A percentile compares a stretch with the other conserved stretches of the same genome.
Evolutionary conservation across 2,888 invertebrate species (phyloP).

Genomic region (Diploptera punctata): DNA sequence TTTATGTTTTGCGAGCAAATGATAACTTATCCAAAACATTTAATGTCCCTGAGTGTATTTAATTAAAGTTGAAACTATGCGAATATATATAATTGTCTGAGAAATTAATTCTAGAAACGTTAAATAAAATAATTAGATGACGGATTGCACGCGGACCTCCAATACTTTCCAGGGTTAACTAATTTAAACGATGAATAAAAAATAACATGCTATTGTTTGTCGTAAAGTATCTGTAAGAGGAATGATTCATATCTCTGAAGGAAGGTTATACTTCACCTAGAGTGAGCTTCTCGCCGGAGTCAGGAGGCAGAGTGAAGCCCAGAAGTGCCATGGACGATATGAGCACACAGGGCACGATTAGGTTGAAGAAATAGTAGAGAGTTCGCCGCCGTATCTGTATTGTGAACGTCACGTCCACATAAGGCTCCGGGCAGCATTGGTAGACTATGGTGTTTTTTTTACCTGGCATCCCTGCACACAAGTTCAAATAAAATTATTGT

Average conservation of each 20-base stretch:
- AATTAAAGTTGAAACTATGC: too few species aligned
- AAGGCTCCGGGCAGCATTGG: conserved; percentile 93
- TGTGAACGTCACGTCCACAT: conserved; percentile 95
- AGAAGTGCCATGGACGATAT: conserved; percentile 98
- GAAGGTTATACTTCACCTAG: conserved; percentile 70
- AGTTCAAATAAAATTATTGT: background rate
- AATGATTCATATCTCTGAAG: background rate
- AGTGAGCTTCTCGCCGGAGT: conserved; percentile 95
- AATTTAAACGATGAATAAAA: too few species aligned
- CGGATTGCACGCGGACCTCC: too few species aligned
- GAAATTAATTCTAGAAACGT: too few species aligned
- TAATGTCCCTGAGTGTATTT: too few species aligned
- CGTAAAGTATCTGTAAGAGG: too few species aligned
- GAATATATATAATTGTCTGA: too few species aligned
- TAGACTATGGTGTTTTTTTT: conserved; percentile 89
- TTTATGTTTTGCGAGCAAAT: too few species aligned
- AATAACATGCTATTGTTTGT: too few species aligned
- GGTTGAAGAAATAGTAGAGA: conserved; percentile 98
- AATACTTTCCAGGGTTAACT: too few species aligned
- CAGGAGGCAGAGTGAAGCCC: conserved; percentile 97
- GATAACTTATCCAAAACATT: too few species aligned
- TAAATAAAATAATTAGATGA: too few species aligned
- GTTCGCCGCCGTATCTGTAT: conserved; percentile 96
- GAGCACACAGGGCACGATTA: conserved; percentile 98
- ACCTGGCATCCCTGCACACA: conserved; percentile 82